Base-by-base conservation (phyloP, 2,797 vertebrate species). In the Poecile montanus region DNA sequence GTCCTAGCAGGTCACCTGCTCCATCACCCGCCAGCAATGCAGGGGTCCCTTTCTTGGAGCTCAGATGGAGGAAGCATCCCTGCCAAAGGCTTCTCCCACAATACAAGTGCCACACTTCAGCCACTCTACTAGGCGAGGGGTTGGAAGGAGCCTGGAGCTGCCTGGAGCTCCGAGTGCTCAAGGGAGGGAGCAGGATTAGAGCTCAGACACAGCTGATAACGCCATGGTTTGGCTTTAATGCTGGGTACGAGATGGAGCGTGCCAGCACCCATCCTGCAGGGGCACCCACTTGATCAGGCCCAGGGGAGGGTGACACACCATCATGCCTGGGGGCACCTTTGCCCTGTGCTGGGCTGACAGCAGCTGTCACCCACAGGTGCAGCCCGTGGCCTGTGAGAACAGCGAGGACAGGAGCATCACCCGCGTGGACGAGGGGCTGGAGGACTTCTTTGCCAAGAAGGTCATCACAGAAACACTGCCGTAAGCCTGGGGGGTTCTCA, bases 381-480 rank as follows among this genome's bases (percentile, higher is more conserved):
- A 98, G 80, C 98, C 97, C 3, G 97, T 98, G 88, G 98, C 98
- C 96, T 98, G 95, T 3, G 98, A 99, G 94, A 98, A 98, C 97
- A 98, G 98, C 13, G 98, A 98, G 94, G 98, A 98, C 93, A 98
- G 98, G 88, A 98, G 97, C 92, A 99, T 98, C 95, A 98, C 98
- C 71, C 97, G 98, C 0, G 98, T 99, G 97, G 99, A 99, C 5
- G 99, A 99, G 96, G 99, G 99, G 40, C 98, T 99, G 97, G 99
- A 99, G 84, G 99, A 99, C 94, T 99, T 99, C 98, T 99, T 99
- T 95, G 98, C 98, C 94, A 99, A 99, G 98, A 99, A 98, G 97
- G 98, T 99, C 97, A 98, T 99, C 93, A 98, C 98, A 48, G 98
- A 99, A 97, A 98, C 98, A 89, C 97, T 96, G 93, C 98, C 97